phyloP scores from a whole-genome alignment of 92 coral and sea anemone species.

The Metridium senile region DNA sequence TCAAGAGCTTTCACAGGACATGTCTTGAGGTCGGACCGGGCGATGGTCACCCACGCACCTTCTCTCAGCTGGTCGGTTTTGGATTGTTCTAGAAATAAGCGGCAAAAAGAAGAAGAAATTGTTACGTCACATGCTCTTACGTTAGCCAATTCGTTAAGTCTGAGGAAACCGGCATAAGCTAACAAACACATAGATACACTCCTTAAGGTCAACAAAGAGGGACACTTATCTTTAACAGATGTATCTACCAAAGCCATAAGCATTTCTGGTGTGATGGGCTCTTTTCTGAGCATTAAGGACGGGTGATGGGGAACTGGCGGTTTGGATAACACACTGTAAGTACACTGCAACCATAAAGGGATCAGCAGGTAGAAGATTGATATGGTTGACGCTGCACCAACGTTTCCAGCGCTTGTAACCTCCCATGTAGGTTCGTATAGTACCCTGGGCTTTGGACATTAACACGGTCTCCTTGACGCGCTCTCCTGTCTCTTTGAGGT shows the following conservation, averaged over 20 bases:
- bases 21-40: slow-evolving; percentile 26
- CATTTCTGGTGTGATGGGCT: slow-evolving; percentile 47
- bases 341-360: slow-evolving; percentile 50
- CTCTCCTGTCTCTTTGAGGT: slow-evolving; percentile 16
- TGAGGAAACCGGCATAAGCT: too few relatives aligned
- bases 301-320: slow-evolving; percentile 35
- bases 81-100: slow-evolving; percentile 49
- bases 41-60: slow-evolving; percentile 53
- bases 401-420: slow-evolving; percentile 44
- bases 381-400: slow-evolving; percentile 22
- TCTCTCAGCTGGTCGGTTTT: slow-evolving; percentile 55
- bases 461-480: slow-evolving; percentile 31
- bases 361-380: slow-evolving; percentile 38
- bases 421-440: slow-evolving; percentile 27
- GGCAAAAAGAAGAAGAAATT: slow-evolving; percentile 14
- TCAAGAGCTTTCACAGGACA: slow-evolving; percentile 44
- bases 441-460: slow-evolving; percentile 23
- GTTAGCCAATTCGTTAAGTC: too few relatives aligned
- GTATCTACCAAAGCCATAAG: slow-evolving; percentile 34
- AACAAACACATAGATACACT: too few relatives aligned
- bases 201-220: too few relatives aligned
- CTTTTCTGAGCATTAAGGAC: slow-evolving; percentile 32
- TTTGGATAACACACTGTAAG: slow-evolving; percentile 27
- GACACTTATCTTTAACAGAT: slow-evolving; percentile 26
- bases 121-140: too few relatives aligned